Conservation (phyloP, 1,140 invertebrate genomes). For the Batillaria attramentaria region DNA sequence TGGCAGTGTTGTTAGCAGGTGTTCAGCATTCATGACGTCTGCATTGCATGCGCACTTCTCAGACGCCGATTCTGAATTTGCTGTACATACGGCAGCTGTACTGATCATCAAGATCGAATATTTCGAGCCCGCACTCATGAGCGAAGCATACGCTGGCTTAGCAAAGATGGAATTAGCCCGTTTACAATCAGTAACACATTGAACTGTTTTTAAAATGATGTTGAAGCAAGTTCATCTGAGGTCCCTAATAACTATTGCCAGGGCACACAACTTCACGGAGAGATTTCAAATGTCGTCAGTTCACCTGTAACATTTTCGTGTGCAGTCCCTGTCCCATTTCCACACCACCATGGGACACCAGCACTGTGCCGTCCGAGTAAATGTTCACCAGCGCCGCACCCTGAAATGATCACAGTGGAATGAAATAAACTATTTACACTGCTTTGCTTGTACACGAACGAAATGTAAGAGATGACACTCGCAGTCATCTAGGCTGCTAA, state of each 20-base stretch:
- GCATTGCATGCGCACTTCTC: no score
- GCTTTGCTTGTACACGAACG: neutral
- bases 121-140: no score
- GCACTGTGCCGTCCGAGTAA: slow-evolving; percentile 93
- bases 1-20: no score
- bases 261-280: neutral
- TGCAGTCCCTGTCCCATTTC: slow-evolving; percentile 98
- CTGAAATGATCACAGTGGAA: slow-evolving; percentile 72
- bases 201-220: neutral
- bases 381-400: slow-evolving; percentile 88
- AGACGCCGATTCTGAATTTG: no score
- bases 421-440: neutral
- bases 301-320: slow-evolving; percentile 79
- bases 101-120: no score
- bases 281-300: neutral
- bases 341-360: no score
- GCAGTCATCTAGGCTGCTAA: no score
- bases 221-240: neutral
- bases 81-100: no score
- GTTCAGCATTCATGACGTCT: no score
- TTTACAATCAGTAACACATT: neutral
- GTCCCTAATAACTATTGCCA: neutral
- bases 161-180: neutral
- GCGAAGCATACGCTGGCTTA: no score
- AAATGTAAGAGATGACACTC: neutral